phyloP scores from a whole-genome alignment of 2,797 vertebrate genomes.

The Liasis olivaceus region DNA sequence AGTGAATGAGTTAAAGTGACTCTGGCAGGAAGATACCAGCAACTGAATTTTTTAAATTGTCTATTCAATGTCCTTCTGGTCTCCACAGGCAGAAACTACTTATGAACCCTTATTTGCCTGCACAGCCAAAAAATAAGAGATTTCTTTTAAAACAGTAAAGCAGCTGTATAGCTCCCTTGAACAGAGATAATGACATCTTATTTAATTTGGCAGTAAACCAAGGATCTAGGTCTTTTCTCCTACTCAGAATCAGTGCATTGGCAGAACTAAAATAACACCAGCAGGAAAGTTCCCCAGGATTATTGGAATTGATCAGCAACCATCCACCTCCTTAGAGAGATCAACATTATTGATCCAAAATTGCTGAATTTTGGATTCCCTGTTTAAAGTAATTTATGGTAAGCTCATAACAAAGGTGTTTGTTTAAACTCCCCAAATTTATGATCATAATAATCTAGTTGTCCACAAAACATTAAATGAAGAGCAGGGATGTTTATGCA shows the following conservation, averaged over 20 bases:
- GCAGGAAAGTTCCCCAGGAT: neutral
- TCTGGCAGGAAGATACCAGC: neutral
- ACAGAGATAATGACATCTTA: neutral
- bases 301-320: neutral
- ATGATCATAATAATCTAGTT: neutral
- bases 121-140: neutral
- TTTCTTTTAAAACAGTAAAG: neutral
- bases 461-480: neutral
- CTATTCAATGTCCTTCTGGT: neutral
- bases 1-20: neutral
- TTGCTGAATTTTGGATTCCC: neutral
- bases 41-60: neutral
- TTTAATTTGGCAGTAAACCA: too few relatives aligned
- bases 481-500: neutral
- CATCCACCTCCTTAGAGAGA: too few relatives aligned
- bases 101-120: neutral
- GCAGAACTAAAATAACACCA: too few relatives aligned
- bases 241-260: too few relatives aligned
- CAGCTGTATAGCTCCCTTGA: neutral
- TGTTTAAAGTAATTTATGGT: neutral
- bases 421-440: neutral
- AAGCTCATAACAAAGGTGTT: neutral
- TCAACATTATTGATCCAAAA: neutral
- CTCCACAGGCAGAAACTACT: neutral
- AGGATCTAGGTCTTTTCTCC: too few relatives aligned